These are phyloP conservation scores for Leucophenga montana DNA, from an alignment of 2,888 invertebrate species.

Conservation along the genomic window DNA sequence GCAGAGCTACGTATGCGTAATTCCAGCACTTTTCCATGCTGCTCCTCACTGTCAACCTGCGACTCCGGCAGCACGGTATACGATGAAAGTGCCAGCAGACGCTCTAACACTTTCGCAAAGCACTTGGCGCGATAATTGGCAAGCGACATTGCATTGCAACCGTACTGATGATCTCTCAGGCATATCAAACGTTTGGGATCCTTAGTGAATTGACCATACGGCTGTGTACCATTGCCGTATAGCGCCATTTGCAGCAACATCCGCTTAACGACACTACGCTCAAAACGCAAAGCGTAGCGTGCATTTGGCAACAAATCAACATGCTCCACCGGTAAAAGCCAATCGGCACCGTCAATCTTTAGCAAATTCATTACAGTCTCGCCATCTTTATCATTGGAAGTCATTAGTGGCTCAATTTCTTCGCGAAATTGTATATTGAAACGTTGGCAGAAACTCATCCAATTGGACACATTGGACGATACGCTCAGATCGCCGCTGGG, in stretches of 20 bases:
- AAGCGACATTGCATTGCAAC: slow-evolving; percentile 40
- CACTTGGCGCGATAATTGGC: slow-evolving; percentile 55
- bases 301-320: slow-evolving; percentile 45
- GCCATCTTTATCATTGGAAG: slow-evolving; percentile 10
- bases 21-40: slow-evolving; percentile 32
- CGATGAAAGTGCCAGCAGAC: slow-evolving; percentile 53
- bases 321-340: slow-evolving; percentile 54
- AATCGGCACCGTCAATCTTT: slow-evolving; percentile 44
- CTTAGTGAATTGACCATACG: slow-evolving; percentile 42
- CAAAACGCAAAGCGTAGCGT: slow-evolving; percentile 56
- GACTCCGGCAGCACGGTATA: slow-evolving; percentile 48
- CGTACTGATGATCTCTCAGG: slow-evolving; percentile 16
- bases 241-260: slow-evolving; percentile 51
- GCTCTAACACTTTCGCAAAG: slow-evolving; percentile 48
- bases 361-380: slow-evolving; percentile 37
- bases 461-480: slow-evolving; percentile 76
- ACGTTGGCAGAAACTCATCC: slow-evolving; percentile 74
- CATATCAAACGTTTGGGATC: slow-evolving; percentile 9
- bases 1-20: slow-evolving; percentile 49
- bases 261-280: slow-evolving; percentile 47
- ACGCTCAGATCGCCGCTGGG: slow-evolving; percentile 80
- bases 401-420: slow-evolving; percentile 31
- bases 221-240: slow-evolving; percentile 28
- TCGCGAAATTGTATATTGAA: slow-evolving; percentile 39
- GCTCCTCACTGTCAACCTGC: not conserved